phyloP scores from a whole-genome alignment of 64 coral and sea anemone genomes.

The Pocillopora damicornis region DNA sequence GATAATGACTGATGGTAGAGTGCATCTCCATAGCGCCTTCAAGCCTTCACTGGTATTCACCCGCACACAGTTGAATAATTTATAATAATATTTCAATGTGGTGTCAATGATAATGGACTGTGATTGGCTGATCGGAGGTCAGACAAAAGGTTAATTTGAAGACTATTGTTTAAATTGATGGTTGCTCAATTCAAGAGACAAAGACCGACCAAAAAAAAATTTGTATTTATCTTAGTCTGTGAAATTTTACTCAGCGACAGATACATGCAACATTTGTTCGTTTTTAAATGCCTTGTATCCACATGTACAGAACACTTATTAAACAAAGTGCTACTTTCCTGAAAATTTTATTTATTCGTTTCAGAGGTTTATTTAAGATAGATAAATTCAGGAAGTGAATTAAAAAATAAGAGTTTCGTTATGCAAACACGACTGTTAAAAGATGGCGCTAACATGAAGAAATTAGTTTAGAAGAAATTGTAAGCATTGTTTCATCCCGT shows the following conservation, averaged over 20 bases:
- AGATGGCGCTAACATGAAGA: too few relatives aligned
- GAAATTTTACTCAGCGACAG: background rate
- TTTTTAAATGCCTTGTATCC: background rate
- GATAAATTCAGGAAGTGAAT: too few relatives aligned
- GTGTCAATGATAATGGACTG: background rate
- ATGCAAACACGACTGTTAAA: too few relatives aligned
- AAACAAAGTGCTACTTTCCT: too few relatives aligned
- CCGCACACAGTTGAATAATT: constrained; percentile 22
- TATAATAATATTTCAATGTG: background rate
- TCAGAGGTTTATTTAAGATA: too few relatives aligned
- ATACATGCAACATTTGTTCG: background rate
- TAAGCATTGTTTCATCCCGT: too few relatives aligned
- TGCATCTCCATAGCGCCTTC: constrained; percentile 42
- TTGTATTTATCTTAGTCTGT: background rate
- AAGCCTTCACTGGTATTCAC: constrained; percentile 30
- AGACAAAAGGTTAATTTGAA: background rate
- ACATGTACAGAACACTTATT: too few relatives aligned
- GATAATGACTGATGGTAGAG: background rate
- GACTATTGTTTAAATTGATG: constrained; percentile 1
- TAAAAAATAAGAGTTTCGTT: too few relatives aligned
- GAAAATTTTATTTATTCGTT: too few relatives aligned
- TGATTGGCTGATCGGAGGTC: background rate
- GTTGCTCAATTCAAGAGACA: constrained; percentile 3
- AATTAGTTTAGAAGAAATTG: too few relatives aligned
- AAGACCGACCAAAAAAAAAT: background rate